Base-by-base conservation (phyloP, 2,888 invertebrate genomes). In the Myopa testacea region DNA sequence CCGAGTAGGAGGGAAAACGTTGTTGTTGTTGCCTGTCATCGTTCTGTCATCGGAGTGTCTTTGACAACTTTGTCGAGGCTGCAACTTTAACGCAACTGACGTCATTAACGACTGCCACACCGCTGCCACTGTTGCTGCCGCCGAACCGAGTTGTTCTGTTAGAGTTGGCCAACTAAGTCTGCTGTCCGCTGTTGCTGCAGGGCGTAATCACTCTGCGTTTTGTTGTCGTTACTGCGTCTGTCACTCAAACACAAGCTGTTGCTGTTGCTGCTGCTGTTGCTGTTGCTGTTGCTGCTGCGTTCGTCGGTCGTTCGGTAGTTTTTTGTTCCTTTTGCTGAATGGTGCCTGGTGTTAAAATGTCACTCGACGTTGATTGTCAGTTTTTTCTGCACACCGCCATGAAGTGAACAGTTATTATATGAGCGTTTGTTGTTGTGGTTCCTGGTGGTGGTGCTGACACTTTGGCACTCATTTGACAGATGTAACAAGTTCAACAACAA, bases 281-380 rank as follows among this genome's bases (percentile, higher is more conserved):
- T 26, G 26, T 2, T 26, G 26, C 26, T 26, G 26, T 2, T 26
- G 26, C 26, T 26, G 26, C 26, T 26, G 26, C 26, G 26, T 2
- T 26, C 26, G 26, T 26, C 26, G 26, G 26, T 26, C 26, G 26
- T 26, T 26, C 26, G 26, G 26, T 26, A 26, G 26, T 26, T 26
- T 1, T 26, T 26, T 26, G n/a, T 26, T 26, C 26, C 26, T 26
- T 26, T 26, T 26, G 26, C 26, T 26, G 26, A 26, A 26, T 26
- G 26, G 1, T 2, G 45, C 6, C 6, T 45, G 7, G 70, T 70
- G 70, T 70, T 55, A 26, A 55, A 70, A 26, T 70, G 70, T 70
- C 70, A 70, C 52, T 34, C 52, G 34, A 19, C 55, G 70, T 26
- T 55, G 70, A 52, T 70, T 55, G 70, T 37, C 70, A 16, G 55